Base-by-base conservation (phyloP, 2,797 vertebrate genomes). In the Miichthys miiuy region DNA sequence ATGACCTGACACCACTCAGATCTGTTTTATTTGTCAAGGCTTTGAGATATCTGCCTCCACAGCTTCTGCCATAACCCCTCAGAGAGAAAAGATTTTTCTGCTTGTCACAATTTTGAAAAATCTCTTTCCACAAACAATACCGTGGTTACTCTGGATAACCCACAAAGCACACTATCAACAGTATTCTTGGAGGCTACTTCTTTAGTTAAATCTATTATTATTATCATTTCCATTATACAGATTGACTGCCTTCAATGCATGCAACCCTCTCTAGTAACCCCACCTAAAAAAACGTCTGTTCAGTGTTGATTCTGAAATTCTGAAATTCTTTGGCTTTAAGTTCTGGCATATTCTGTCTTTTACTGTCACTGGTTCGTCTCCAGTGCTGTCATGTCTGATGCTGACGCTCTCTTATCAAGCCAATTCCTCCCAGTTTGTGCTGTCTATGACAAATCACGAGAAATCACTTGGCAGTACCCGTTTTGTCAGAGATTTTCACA, bases 371-470 rank as follows among this genome's bases (percentile, higher is more conserved):
- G 60, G 41, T 21, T 75, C 10, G 14, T 52, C 52, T 87, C 67
- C 41, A 67, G 18, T 21, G 7, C 3, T 77, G 69, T 80, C 84
- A 56, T 17, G 30, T 77, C 75, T 81, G 61, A 80, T 46, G 34
- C 50, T 56, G 65, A 5, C 27, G 64, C 58, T 62, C 30, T 67
- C 57, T 56, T 69, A 65, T 72, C 44, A 57, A 72, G 58, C 41
- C 60, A 83, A 9, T 75, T 83, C 69, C n/a, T 66, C 42, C 21
- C 44, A 58, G 55, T 73, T 75, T 76, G 46, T 73, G 27, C 54
- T 68, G 47, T 73, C 44, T 71, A 75, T 74, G 41, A 75, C 72
- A 66, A 83, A 85, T 86, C 23, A 12, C 52, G 14, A 79, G 56
- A 57, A 80, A 77, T 72, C 14, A 64, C 44, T 84, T 81, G 74